Percentiles rank a stretch among this genome's conserved stretches.
Evolutionary conservation across 2,113 vertebrate genomes (phyloP).

Genomic region (Aphyosemion australe): DNA sequence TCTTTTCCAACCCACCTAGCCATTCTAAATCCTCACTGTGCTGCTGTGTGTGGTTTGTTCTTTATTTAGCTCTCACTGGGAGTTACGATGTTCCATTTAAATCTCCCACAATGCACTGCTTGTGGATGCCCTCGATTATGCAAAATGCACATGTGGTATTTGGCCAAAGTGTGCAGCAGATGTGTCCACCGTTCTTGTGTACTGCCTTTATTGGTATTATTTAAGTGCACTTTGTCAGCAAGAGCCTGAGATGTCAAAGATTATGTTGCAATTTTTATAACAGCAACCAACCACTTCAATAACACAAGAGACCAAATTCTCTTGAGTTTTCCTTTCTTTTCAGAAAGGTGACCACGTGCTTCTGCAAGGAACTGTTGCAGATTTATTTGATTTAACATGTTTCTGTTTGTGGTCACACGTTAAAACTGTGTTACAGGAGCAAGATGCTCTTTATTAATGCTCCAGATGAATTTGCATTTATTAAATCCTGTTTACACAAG

Average conservation of each 20-base stretch:
- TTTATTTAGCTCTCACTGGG: slow-evolving; percentile 48
- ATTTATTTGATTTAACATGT: neutral
- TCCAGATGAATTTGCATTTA: neutral
- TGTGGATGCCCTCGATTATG: slow-evolving; percentile 44
- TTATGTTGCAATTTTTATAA: too few species aligned
- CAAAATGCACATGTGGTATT: slow-evolving; percentile 35
- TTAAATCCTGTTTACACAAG: neutral
- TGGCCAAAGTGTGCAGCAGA: slow-evolving; percentile 23
- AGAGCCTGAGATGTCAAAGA: too few species aligned
- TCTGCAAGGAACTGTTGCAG: too few species aligned
- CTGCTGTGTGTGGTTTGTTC: slow-evolving; percentile 39
- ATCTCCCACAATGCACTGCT: slow-evolving; percentile 44
- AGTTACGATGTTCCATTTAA: slow-evolving; percentile 56
- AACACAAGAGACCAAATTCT: too few species aligned
- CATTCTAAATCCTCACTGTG: slow-evolving; percentile 29
- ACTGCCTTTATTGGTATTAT: too few species aligned
- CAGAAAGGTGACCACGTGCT: too few species aligned
- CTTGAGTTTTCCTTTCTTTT: too few species aligned
- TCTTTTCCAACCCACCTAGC: slow-evolving; percentile 18
- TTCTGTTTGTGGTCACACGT: neutral
- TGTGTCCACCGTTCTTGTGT: slow-evolving; percentile 1
- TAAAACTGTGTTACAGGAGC: neutral
- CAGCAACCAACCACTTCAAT: too few species aligned
- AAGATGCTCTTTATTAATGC: neutral
- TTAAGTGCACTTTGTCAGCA: too few species aligned